phyloP scores from a whole-genome alignment of 1,140 invertebrate genomes.

The Phymastichus coffea region DNA sequence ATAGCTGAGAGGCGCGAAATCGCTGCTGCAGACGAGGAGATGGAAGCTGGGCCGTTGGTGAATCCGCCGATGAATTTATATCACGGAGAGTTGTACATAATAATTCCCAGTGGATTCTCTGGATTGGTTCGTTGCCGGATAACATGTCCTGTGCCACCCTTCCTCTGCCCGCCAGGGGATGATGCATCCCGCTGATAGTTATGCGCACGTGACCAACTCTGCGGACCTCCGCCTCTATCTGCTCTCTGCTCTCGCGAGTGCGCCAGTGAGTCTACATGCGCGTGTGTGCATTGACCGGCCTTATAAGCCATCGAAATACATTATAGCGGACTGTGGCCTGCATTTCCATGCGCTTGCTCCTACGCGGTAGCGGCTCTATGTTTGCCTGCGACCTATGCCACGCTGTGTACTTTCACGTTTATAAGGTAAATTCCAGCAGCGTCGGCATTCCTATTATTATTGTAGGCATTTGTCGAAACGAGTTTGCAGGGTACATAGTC shows the following conservation, averaged over 20 bases:
- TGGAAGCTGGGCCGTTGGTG: too few species aligned
- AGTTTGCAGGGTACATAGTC: too few species aligned
- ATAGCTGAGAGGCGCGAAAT: too few species aligned
- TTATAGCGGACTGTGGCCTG: slow-evolving; percentile 26
- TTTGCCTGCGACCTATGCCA: too few species aligned
- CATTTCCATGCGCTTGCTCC: slow-evolving; percentile 29
- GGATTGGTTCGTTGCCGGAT: slow-evolving; percentile 36
- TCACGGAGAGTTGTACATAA: slow-evolving; percentile 38
- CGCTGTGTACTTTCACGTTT: too few species aligned
- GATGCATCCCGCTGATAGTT: slow-evolving; percentile 42
- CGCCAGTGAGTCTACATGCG: slow-evolving; percentile 10
- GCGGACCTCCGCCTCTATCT: neutral
- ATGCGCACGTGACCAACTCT: slow-evolving; percentile 19
- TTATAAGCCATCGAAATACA: slow-evolving; percentile 28
- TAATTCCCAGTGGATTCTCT: slow-evolving; percentile 41
- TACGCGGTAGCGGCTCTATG: slow-evolving; percentile 25
- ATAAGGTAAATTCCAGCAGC: too few species aligned
- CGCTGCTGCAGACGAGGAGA: too few species aligned
- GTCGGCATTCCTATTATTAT: too few species aligned
- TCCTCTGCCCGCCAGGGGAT: slow-evolving; percentile 28
- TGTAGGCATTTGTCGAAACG: too few species aligned
- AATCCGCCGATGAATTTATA: slow-evolving; percentile 37
- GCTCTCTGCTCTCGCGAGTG: neutral
- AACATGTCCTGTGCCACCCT: slow-evolving; percentile 33
- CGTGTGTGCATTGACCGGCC: slow-evolving; percentile 31